These are phyloP conservation scores for Piprites chloris DNA, from an alignment of 2,113 vertebrate species.

Conservation along the genomic window DNA sequence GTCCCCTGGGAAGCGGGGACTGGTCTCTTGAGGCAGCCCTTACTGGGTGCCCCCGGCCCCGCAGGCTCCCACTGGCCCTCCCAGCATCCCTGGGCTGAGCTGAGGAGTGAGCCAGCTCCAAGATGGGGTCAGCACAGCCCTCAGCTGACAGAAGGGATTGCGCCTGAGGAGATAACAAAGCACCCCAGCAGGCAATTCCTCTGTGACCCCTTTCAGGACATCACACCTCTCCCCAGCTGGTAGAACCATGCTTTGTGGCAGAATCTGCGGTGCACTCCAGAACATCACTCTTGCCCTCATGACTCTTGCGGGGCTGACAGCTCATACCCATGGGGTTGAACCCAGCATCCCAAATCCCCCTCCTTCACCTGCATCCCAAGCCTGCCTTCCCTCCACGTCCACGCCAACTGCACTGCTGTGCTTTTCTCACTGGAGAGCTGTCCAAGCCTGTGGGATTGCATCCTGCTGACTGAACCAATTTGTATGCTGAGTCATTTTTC, in stretches of 20 bases:
- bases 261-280: neutral
- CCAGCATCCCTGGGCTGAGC: neutral
- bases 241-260: neutral
- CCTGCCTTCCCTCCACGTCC: neutral
- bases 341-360: neutral
- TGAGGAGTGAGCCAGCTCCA: neutral
- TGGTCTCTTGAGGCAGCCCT: neutral
- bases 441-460: neutral
- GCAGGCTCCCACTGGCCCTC: accelerated
- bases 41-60: neutral
- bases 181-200: neutral
- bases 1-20: neutral
- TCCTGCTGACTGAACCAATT: neutral
- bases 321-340: neutral
- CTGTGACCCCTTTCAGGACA: neutral
- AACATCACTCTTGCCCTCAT: neutral
- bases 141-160: neutral
- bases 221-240: accelerated
- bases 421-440: neutral
- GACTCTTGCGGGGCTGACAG: neutral
- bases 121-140: neutral
- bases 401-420: accelerated
- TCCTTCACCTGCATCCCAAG: accelerated
- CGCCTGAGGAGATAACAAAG: neutral
- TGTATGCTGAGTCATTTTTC: slow-evolving; percentile 54